Conservation (phyloP, 1,140 invertebrate species). For the roundworm (Caenorhabditis elegans) region DNA sequence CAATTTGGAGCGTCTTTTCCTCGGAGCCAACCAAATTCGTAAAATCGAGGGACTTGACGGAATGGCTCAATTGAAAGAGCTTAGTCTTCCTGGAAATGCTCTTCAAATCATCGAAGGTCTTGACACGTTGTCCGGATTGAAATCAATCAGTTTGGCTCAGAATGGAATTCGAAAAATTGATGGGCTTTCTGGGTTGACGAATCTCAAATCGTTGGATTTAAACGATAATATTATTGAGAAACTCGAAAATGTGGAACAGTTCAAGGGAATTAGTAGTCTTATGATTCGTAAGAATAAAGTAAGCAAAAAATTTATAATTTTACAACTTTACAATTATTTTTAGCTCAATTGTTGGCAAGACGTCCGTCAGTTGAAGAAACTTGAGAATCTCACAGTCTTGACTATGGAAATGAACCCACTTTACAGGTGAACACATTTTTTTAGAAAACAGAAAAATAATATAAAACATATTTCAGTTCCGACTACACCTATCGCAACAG, state of each 20-base stretch:
- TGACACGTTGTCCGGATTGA: conserved; percentile 75
- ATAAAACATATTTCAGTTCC: not conserved
- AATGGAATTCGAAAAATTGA: conserved; percentile 78
- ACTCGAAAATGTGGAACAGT: conserved; percentile 51
- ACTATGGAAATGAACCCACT: conserved; percentile 31
- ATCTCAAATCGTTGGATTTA: conserved; percentile 42
- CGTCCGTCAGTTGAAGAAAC: not conserved
- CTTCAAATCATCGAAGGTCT: conserved; percentile 72
- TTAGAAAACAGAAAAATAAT: not conserved
- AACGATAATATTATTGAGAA: conserved; percentile 53
- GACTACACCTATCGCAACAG: conserved; percentile 21
- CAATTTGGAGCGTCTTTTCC: conserved; percentile 75
- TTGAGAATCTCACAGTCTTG: not conserved
- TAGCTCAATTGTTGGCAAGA: conserved; percentile 29
- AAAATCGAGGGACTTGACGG: conserved; percentile 82
- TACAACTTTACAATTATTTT: no score
- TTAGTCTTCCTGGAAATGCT: conserved; percentile 79
- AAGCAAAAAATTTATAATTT: no score
- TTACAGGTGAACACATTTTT: not conserved
- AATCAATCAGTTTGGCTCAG: conserved; percentile 88
- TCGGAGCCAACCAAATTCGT: conserved; percentile 94
- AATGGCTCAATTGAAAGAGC: conserved; percentile 76
- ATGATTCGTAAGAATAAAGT: conserved; percentile 55
- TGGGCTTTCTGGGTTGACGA: not conserved
- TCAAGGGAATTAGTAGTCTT: conserved; percentile 48